Percentiles rank a stretch among this genome's conserved stretches.
phyloP scores from a whole-genome alignment of 1,140 invertebrate species.

The Aphis gossypii region DNA sequence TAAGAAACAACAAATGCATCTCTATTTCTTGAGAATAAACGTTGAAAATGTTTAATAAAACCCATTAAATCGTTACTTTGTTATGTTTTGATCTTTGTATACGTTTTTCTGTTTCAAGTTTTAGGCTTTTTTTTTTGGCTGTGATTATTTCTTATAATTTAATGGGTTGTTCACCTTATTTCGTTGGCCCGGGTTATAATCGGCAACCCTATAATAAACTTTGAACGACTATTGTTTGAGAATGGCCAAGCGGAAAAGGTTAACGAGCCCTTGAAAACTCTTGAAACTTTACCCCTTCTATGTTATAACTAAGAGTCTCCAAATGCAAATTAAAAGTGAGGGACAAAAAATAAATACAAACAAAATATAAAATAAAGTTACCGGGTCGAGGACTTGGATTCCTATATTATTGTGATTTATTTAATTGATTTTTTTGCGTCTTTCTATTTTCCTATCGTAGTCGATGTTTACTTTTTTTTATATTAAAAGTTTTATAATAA shows the following conservation, averaged over 20 bases:
- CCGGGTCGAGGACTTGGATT: neutral
- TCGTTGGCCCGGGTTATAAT: constrained; percentile 9
- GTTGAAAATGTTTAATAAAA: neutral
- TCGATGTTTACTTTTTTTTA: constrained; percentile 14
- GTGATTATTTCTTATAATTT: constrained; percentile 4
- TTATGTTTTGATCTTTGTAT: neutral
- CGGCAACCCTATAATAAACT: constrained; percentile 19
- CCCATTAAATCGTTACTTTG: neutral
- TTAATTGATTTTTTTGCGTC: neutral
- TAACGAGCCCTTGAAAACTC: constrained; percentile 49
- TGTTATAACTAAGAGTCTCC: constrained; percentile 37
- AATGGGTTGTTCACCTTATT: constrained; percentile 30
- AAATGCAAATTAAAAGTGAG: constrained; percentile 7
- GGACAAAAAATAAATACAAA: constrained; percentile 26
- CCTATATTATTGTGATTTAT: neutral
- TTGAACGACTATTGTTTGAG: constrained; percentile 46
- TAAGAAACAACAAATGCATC: neutral
- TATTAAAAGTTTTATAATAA: neutral
- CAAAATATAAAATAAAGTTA: neutral
- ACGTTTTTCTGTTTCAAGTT: neutral
- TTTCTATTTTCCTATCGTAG: neutral
- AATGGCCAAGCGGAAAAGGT: constrained; percentile 40
- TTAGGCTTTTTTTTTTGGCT: neutral
- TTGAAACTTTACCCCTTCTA: constrained; percentile 33
- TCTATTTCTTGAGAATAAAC: neutral